A percentile compares a stretch with the other conserved stretches of the same genome.
Conservation (phyloP, 1,140 invertebrate genomes). For the Apis laboriosa region DNA sequence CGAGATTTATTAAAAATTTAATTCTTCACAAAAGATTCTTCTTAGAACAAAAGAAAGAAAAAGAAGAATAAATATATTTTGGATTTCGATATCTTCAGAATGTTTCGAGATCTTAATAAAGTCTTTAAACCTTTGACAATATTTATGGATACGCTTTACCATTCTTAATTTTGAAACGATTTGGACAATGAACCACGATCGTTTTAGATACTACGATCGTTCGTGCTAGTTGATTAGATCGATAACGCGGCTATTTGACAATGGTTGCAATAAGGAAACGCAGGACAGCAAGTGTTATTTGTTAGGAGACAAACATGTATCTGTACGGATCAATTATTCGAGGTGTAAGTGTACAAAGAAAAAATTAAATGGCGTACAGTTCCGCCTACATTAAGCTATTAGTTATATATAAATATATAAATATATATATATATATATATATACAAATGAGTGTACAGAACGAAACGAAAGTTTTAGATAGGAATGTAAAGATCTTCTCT, state of each 20-base stretch:
- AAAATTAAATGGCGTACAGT: conserved; percentile 21
- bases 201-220: neutral
- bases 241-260: neutral
- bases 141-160: neutral
- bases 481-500: conserved; percentile 21
- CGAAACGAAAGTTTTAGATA: conserved; percentile 21
- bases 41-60: too few relatives aligned
- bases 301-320: conserved; percentile 4
- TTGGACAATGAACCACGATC: conserved; percentile 35
- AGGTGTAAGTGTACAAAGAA: conserved; percentile 53
- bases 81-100: too few relatives aligned
- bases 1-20: too few relatives aligned
- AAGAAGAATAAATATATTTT: too few relatives aligned
- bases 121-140: conserved; percentile 3
- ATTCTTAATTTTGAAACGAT: neutral
- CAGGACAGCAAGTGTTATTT: neutral
- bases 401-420: neutral
- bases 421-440: too few relatives aligned
- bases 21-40: too few relatives aligned
- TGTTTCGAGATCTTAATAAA: too few relatives aligned
- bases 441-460: conserved; percentile 22
- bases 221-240: neutral
- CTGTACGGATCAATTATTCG: conserved; percentile 54
- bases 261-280: neutral
- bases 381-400: neutral